These are phyloP conservation scores for Bombus pyrosoma DNA, from an alignment of 1,140 invertebrate species.

Conservation along the genomic window DNA sequence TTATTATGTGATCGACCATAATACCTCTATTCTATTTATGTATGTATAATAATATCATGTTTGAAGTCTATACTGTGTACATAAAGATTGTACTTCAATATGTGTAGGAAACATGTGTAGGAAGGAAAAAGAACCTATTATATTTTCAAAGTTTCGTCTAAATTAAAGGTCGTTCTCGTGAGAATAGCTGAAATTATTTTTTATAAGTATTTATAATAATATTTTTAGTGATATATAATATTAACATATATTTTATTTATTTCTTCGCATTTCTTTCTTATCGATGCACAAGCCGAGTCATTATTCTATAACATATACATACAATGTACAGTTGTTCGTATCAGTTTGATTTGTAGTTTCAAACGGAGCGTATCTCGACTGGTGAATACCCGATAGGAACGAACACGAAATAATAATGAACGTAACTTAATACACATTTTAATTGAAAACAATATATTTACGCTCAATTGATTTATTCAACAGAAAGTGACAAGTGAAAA, in stretches of 20 bases:
- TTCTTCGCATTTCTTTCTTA: constrained; percentile 17
- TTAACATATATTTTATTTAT: background rate
- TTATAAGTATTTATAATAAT: background rate
- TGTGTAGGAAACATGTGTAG: no score
- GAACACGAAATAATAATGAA: background rate
- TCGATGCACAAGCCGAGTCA: background rate
- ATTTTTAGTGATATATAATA: background rate
- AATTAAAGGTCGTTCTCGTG: no score
- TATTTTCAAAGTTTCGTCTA: no score
- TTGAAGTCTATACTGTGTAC: no score
- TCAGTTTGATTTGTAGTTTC: constrained; percentile 36
- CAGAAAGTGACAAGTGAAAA: constrained; percentile 28
- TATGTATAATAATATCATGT: background rate
- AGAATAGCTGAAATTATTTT: background rate
- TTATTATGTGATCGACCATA: background rate
- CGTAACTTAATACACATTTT: background rate
- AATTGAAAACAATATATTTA: background rate
- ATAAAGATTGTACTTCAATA: no score
- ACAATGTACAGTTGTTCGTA: background rate
- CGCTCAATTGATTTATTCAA: background rate
- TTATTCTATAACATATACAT: background rate
- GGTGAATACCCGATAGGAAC: background rate
- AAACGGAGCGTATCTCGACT: constrained; percentile 13
- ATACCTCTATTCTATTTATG: constrained; percentile 36
- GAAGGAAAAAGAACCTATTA: no score